Evolutionary conservation across 2,888 invertebrate genomes (phyloP).

Genomic region (Epirrhoe tristata): DNA sequence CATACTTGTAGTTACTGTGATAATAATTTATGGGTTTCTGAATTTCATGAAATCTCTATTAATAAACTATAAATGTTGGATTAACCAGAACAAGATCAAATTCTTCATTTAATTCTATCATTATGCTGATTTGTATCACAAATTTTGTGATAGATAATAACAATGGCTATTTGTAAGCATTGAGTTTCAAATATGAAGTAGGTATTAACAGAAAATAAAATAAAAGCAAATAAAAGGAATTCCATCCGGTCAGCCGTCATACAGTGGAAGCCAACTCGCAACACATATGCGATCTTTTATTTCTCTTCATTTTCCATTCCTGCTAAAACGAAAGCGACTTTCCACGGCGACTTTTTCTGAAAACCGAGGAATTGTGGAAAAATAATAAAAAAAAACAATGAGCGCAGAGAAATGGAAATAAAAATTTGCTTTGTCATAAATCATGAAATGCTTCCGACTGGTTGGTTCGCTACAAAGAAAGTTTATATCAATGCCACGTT

Average conservation of each 20-base stretch:
- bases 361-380: conserved; percentile 79
- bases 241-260: conserved; percentile 45
- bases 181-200: no score
- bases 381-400: conserved; percentile 74
- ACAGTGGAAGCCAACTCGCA: conserved; percentile 46
- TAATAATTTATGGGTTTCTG: no score
- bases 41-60: no score
- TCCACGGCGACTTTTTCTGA: conserved; percentile 75
- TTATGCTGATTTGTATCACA: no score
- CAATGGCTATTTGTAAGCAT: no score
- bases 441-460: conserved; percentile 80
- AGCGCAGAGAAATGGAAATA: conserved; percentile 79
- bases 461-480: conserved; percentile 79
- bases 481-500: conserved; percentile 72
- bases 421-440: conserved; percentile 84
- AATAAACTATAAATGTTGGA: no score
- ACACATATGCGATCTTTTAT: conserved; percentile 78
- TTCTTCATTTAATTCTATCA: no score
- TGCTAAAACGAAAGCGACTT: conserved; percentile 80
- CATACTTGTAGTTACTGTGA: no score
- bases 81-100: no score
- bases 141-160: no score
- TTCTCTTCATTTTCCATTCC: conserved; percentile 79
- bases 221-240: conserved; percentile 65
- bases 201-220: conserved; percentile 17